Percentiles rank a stretch among this genome's conserved stretches.
Evolutionary conservation across 1,140 invertebrate species (phyloP).

Genomic region (Andricus grossulariae): DNA sequence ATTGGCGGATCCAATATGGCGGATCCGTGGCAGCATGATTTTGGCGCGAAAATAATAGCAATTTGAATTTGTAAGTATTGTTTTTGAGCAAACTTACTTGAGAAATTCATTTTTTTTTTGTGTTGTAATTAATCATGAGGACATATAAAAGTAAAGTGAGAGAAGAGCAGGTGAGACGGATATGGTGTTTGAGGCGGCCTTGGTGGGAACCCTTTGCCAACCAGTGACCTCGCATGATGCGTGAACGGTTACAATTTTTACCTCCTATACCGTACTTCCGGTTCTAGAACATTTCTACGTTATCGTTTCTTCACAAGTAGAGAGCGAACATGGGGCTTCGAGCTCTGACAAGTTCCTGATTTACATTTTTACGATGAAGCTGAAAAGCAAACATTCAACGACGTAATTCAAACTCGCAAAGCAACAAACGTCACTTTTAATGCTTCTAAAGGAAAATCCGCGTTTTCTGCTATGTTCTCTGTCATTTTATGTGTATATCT

Average conservation of each 20-base stretch:
- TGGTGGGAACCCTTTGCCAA: slow-evolving; percentile 2
- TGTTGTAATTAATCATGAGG: too few species aligned
- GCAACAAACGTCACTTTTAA: neutral
- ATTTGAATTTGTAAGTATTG: too few species aligned
- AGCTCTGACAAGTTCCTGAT: too few species aligned
- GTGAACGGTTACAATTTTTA: slow-evolving; percentile 25
- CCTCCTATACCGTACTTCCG: slow-evolving; percentile 11
- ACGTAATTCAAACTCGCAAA: neutral
- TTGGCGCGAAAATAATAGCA: too few species aligned
- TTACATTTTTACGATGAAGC: neutral
- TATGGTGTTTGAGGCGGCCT: neutral
- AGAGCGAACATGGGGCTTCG: too few species aligned
- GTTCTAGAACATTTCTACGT: slow-evolving; percentile 3
- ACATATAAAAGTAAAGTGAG: neutral
- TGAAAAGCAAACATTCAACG: neutral
- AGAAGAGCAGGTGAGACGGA: slow-evolving; percentile 4
- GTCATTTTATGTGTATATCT: neutral
- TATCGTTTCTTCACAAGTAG: neutral
- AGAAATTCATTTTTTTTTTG: too few species aligned
- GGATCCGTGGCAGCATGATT: too few species aligned
- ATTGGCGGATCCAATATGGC: too few species aligned
- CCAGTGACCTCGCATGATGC: neutral
- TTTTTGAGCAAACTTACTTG: too few species aligned
- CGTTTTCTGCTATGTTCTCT: neutral
- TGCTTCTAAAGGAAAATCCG: neutral